These are phyloP conservation scores for Calameuta filiformis DNA, from an alignment of 2,888 invertebrate species.

Conservation along the genomic window DNA sequence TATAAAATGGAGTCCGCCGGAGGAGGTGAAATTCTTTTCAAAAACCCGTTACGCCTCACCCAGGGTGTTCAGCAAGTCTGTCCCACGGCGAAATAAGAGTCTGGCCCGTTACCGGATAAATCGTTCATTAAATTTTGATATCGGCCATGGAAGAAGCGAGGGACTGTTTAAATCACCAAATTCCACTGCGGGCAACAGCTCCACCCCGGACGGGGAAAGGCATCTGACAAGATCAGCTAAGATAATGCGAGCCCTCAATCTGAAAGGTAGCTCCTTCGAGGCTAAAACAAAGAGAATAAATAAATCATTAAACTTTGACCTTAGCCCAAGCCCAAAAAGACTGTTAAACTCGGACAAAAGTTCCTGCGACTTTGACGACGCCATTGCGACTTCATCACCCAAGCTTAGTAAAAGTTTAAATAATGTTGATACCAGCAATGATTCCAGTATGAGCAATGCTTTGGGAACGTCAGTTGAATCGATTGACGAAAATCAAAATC, in stretches of 20 bases:
- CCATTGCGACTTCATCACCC: conserved; percentile 20
- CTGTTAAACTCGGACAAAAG: conserved; percentile 28
- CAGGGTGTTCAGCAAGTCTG: conserved; percentile 40
- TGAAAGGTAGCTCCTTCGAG: conserved; percentile 40
- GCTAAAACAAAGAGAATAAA: conserved; percentile 44
- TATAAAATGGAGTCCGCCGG: conserved; percentile 42
- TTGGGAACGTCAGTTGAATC: conserved; percentile 47
- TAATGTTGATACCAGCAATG: conserved; percentile 40
- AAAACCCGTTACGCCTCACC: conserved; percentile 42
- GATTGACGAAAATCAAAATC: conserved; percentile 58
- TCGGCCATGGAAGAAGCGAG: conserved; percentile 26
- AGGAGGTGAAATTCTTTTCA: conserved; percentile 36
- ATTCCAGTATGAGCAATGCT: conserved; percentile 39
- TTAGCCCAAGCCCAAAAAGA: conserved; percentile 46
- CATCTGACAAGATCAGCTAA: conserved; percentile 53
- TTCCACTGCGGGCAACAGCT: conserved; percentile 34
- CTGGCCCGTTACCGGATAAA: conserved; percentile 44
- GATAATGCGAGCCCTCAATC: conserved; percentile 54
- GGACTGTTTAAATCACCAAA: conserved; percentile 39
- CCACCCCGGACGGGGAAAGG: conserved; percentile 31
- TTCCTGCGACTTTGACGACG: conserved; percentile 16
- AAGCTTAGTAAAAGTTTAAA: conserved; percentile 39
- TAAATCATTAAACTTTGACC: conserved; percentile 53
- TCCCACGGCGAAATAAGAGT: conserved; percentile 41
- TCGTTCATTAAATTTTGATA: conserved; percentile 51